Conservation (phyloP, 2,888 invertebrate species). For the Sepioteuthis lessoniana region DNA sequence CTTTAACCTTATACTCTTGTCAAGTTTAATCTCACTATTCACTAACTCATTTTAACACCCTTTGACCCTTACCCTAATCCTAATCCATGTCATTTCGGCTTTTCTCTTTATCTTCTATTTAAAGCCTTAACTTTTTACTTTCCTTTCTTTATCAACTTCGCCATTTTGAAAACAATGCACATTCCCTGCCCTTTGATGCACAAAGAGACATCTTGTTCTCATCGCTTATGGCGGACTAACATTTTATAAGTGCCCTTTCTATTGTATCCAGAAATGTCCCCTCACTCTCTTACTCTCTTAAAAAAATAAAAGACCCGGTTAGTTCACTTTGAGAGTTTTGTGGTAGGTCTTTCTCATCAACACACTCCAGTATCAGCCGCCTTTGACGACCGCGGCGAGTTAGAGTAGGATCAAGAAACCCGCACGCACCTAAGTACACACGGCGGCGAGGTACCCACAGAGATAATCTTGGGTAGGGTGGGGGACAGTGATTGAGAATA, state of each 20-base stretch:
- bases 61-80: not conserved
- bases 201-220: not conserved
- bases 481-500: not conserved
- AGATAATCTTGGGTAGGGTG: not conserved
- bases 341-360: not conserved
- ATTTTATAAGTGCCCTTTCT: not conserved
- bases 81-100: not conserved
- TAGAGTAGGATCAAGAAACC: not conserved
- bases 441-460: not conserved
- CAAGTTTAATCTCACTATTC: too few relatives aligned
- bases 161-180: not conserved
- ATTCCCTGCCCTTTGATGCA: not conserved
- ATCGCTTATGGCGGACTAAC: not conserved
- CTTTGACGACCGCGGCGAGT: not conserved
- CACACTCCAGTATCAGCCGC: not conserved
- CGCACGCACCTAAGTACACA: not conserved
- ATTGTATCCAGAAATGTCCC: not conserved
- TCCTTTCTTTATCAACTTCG: not conserved
- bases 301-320: not conserved
- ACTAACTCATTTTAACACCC: not conserved
- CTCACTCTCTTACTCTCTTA: not conserved
- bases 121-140: not conserved
- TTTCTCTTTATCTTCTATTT: not conserved
- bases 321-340: not conserved
- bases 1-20: too few relatives aligned